Evolutionary conservation across 1,140 invertebrate genomes (phyloP).

Genomic region (Lepidurus packardi): DNA sequence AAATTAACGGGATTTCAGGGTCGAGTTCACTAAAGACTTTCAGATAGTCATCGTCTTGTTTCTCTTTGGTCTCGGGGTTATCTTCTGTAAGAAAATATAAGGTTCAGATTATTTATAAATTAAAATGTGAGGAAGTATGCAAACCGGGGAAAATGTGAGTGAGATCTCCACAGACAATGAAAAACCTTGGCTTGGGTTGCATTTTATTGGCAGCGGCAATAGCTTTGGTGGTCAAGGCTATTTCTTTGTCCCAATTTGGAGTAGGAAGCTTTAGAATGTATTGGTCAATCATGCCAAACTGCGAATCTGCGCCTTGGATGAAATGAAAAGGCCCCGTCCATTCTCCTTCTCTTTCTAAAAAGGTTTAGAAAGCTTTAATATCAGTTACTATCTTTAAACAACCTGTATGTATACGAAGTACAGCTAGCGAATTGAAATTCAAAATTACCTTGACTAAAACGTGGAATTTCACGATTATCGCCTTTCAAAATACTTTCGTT

Average conservation of each 20-base stretch:
- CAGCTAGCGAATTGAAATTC: not conserved
- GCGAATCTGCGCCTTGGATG: constrained; percentile 52
- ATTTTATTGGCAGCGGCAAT: constrained; percentile 49
- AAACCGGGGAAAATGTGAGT: constrained; percentile 50
- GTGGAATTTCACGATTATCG: not conserved
- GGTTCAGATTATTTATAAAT: too few species aligned
- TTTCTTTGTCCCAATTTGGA: constrained; percentile 50
- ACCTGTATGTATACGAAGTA: not conserved
- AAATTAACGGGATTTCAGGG: constrained; percentile 49
- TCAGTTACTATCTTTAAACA: not conserved
- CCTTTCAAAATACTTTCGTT: not conserved
- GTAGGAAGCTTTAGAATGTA: constrained; percentile 43
- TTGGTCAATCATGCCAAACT: constrained; percentile 50
- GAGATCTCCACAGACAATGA: constrained; percentile 55
- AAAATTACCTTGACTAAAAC: not conserved
- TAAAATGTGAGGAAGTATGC: not conserved
- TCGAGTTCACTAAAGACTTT: constrained; percentile 46
- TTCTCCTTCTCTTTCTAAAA: constrained; percentile 38
- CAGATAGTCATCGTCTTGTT: constrained; percentile 48
- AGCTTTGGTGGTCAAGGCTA: constrained; percentile 42
- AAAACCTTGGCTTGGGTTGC: constrained; percentile 50
- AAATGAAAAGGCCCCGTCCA: constrained; percentile 48
- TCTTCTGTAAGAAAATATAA: constrained; percentile 32
- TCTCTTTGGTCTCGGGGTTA: constrained; percentile 38
- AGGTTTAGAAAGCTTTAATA: not conserved